Evolutionary conservation across 1,140 invertebrate genomes (phyloP).

Genomic region (Andrena cerasifolii): DNA sequence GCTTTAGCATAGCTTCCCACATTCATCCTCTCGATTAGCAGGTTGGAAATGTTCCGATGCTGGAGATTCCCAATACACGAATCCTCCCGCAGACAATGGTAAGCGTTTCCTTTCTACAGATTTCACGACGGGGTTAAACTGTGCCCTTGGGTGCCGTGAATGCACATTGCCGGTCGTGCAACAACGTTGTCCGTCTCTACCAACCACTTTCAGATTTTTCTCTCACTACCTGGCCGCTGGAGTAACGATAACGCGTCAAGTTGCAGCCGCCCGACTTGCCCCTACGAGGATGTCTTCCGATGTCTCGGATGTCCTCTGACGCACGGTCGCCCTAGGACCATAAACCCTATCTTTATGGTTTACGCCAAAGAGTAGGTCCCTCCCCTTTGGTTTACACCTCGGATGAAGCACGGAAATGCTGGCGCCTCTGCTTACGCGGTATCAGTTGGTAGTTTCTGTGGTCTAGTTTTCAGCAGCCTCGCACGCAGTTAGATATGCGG

Average conservation of each 20-base stretch:
- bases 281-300: neutral
- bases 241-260: slow-evolving; percentile 8
- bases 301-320: slow-evolving; percentile 35
- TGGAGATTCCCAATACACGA: slow-evolving; percentile 9
- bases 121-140: slow-evolving; percentile 21
- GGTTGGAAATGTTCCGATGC: neutral
- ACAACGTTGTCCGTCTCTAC: neutral
- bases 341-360: slow-evolving; percentile 66
- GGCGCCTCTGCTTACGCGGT: slow-evolving; percentile 8
- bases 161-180: slow-evolving; percentile 10
- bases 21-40: neutral
- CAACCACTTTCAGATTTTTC: slow-evolving; percentile 19
- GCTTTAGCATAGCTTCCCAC: no score
- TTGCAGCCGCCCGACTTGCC: slow-evolving; percentile 2
- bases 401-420: slow-evolving; percentile 14
- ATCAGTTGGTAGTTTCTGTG: neutral
- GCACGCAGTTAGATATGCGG: no score
- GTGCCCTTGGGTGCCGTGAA: slow-evolving; percentile 39
- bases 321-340: slow-evolving; percentile 33
- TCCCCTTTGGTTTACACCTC: no score
- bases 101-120: neutral
- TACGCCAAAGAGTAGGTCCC: no score
- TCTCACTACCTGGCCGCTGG: neutral
- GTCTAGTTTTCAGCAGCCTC: neutral
- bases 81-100: slow-evolving; percentile 3